These are phyloP conservation scores for Eremobia ochroleuca DNA, from an alignment of 2,888 invertebrate species.

Conservation along the genomic window DNA sequence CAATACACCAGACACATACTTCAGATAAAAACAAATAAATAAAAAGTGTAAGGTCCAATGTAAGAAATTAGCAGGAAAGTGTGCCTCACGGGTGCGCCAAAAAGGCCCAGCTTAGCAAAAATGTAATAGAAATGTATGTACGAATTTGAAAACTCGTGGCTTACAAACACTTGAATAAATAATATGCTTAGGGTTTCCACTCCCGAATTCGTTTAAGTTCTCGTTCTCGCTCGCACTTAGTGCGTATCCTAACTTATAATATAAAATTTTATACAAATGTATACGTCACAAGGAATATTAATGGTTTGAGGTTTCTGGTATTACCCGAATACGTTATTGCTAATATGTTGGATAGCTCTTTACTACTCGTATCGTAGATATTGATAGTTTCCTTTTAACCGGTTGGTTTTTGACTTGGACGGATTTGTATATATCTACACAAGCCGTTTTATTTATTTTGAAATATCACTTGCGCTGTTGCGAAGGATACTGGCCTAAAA, in stretches of 20 bases:
- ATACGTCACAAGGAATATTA: slow-evolving; percentile 3
- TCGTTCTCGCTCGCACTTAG: background rate
- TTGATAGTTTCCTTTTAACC: background rate
- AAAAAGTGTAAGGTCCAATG: background rate
- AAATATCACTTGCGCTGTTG: background rate
- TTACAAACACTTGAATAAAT: background rate
- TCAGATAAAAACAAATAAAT: background rate
- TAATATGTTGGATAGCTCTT: slow-evolving; percentile 2
- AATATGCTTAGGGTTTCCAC: background rate
- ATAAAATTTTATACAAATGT: slow-evolving; percentile 6
- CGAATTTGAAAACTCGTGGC: background rate
- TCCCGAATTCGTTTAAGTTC: background rate
- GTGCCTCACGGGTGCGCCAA: background rate
- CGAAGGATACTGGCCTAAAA: too few relatives aligned
- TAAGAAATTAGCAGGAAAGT: background rate
- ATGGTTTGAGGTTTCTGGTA: slow-evolving; percentile 35
- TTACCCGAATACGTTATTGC: slow-evolving; percentile 15
- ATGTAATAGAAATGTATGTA: background rate
- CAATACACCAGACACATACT: background rate
- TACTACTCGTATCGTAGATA: background rate
- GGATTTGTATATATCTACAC: background rate
- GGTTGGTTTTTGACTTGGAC: background rate
- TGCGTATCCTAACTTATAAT: slow-evolving; percentile 1
- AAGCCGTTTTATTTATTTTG: background rate
- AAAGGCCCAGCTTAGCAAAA: too few relatives aligned